Base-by-base conservation (phyloP, 2,888 invertebrate species). In the Eueremaeus valkanovi region DNA sequence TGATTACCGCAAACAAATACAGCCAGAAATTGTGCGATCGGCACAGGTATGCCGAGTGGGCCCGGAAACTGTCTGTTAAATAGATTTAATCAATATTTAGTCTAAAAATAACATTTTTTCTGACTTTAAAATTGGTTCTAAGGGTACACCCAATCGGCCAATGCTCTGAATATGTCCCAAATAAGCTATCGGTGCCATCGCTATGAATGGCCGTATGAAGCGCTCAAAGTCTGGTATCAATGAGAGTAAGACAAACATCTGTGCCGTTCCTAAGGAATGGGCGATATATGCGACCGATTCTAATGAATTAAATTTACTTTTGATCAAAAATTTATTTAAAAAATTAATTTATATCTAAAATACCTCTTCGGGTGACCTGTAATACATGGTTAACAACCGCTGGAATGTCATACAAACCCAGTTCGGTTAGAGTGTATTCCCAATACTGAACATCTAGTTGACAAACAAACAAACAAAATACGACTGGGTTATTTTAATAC, bases 351-450 rank as follows among this genome's bases (percentile, higher is more conserved):
- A 55, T 8, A 55, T 55, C 27, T 21, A 13, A 63, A 29, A n/a
- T 51, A 75, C 75, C 49, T 27, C 18, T 21, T 1, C 29, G 5
- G 2, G 75, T 75, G 1, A 16, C 24, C 16, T 18, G 8, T 8
- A 75, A 11, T 1, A 75, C 31, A 42, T 72, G 61, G 11, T 33
- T n/a, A 18, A 75, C 49, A 3, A 72, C 72, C 0, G 72, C 72
- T 6, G 58, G 58, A 24, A 75, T 66, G 27, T 75, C 75, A 49
- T 75, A 72, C 0, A 75, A 1, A n/a, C 55, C 75, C 6, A 72
- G 58, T 58, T 75, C 75, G n/a, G 55, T 75, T 27, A 75, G 21
- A 1, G 55, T 75, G 36, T 21, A 75, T 18, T 75, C 16, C 75
- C 75, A 75, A 21, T 55, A 75, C n/a, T n/a, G n/a, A n/a, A n/a